Conservation (phyloP, 92 coral and sea anemone species). For the Porites cylindrica region DNA sequence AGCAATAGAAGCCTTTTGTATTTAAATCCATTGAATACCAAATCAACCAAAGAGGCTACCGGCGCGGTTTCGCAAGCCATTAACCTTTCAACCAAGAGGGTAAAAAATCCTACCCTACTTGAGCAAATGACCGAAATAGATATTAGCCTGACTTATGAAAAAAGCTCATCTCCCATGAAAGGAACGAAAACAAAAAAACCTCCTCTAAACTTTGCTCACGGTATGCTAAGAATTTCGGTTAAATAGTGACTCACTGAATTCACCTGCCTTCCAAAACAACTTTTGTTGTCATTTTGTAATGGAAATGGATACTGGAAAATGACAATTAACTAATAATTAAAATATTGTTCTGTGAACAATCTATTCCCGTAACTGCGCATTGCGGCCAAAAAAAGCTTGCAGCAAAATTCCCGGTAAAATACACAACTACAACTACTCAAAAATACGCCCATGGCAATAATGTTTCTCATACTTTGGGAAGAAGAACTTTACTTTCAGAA, state of each 20-base stretch:
- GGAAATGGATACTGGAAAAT: neutral
- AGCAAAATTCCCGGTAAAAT: neutral
- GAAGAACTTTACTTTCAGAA: too few relatives aligned
- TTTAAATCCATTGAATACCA: conserved; percentile 3
- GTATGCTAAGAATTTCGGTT: neutral
- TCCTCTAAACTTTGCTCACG: neutral
- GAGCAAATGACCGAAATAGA: neutral
- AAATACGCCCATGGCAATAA: too few relatives aligned
- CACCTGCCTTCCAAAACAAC: neutral
- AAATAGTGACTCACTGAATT: neutral
- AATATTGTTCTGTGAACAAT: conserved; percentile 23
- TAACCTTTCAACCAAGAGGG: conserved; percentile 15
- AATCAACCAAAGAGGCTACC: conserved; percentile 5
- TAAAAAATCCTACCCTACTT: neutral
- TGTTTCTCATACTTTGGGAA: too few relatives aligned
- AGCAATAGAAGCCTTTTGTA: neutral
- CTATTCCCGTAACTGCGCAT: neutral
- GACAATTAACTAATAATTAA: neutral
- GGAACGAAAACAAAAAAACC: too few relatives aligned
- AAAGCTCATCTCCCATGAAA: too few relatives aligned
- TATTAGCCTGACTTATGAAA: neutral
- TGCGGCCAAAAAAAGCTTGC: neutral
- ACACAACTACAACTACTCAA: too few relatives aligned
- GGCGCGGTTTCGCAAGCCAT: conserved; percentile 16
- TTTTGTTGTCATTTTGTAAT: neutral